Evolutionary conservation across 2,113 vertebrate species (phyloP), one percentile per base, ranked within the genome.

Genomic region (Seriola aureovittata): DNA sequence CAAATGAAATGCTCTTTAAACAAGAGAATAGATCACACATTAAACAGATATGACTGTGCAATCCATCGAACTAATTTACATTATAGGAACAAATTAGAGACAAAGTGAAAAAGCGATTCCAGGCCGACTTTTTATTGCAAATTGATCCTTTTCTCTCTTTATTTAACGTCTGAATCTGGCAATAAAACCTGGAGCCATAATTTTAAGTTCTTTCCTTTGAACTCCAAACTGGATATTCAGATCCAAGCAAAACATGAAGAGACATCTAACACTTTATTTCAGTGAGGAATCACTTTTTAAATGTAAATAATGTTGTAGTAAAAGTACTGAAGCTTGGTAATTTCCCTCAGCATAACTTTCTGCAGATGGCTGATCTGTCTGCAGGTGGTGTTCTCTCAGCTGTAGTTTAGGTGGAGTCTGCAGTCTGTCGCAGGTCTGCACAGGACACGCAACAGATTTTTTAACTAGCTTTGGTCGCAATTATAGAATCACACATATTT

Each of bases 401-500:
- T 64, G 46, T 14, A 21, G 38, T 63, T 68, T 46, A 13, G 29
- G 13, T 12, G 55, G 25, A 62, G 34, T 44, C 32, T 60, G 60
- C 57, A 67, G 57, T 65, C 54, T 81, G 62, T 63, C 50, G 73
- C 69, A 82, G 66, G 60, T 67, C 70, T 57, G 36, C 21, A 62
- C 57, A 73, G 58, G 67, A 82, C 50, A 11, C 21, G 7, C 10
- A 71, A 76, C 48, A 67, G 60, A 71, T 70, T 62, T 71, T 46
- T 46, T 65, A 78, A 66, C 42, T 36, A 68, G 44, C 16, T 72
- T 74, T 52, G 46, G 8, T 58, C 17, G 69, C 73, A 87, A 68
- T 75, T 74, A 81, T 58, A 57, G 40, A 72, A 54, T 81, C 75
- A 46, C 73, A 75, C 71, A 48, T 62, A 23, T 71, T 55, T 50